These are phyloP conservation scores for Ranitomeya variabilis DNA, from an alignment of 2,113 vertebrate genomes.

Conservation along the genomic window DNA sequence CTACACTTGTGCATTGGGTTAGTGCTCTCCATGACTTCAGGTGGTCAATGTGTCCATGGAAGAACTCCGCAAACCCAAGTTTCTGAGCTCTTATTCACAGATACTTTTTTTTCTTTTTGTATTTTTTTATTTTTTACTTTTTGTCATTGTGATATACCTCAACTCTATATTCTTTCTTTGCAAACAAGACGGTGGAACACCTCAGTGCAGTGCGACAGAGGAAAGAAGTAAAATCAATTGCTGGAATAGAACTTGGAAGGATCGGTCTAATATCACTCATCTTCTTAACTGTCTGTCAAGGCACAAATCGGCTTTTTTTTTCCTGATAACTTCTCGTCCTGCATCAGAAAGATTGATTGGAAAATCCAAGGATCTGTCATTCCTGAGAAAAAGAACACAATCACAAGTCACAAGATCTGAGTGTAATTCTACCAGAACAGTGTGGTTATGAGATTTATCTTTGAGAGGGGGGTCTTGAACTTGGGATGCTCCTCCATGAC, in stretches of 20 bases:
- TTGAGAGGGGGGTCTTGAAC: no score
- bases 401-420: slow-evolving; percentile 16
- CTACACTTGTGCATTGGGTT: slow-evolving; percentile 18
- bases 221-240: slow-evolving; percentile 31
- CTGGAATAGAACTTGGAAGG: slow-evolving; percentile 30
- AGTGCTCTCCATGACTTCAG: not conserved
- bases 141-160: slow-evolving; percentile 24
- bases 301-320: slow-evolving; percentile 27
- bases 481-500: no score
- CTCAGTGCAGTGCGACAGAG: slow-evolving; percentile 5
- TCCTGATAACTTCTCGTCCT: slow-evolving; percentile 23
- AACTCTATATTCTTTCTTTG: slow-evolving; percentile 41
- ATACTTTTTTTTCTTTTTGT: not conserved
- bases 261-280: slow-evolving; percentile 4
- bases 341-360: slow-evolving; percentile 32
- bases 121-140: not conserved
- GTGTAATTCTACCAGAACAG: not conserved
- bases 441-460: not conserved
- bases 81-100: slow-evolving; percentile 28
- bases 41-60: slow-evolving; percentile 11
- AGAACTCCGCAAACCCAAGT: slow-evolving; percentile 6
- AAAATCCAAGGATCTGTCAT: slow-evolving; percentile 19
- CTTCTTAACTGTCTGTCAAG: slow-evolving; percentile 22
- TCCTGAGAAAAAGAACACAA: slow-evolving; percentile 6
- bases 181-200: slow-evolving; percentile 42